Percentiles rank a stretch among this genome's conserved stretches.
Conservation (phyloP, 2,113 vertebrate species). For the Urocolius indicus region DNA sequence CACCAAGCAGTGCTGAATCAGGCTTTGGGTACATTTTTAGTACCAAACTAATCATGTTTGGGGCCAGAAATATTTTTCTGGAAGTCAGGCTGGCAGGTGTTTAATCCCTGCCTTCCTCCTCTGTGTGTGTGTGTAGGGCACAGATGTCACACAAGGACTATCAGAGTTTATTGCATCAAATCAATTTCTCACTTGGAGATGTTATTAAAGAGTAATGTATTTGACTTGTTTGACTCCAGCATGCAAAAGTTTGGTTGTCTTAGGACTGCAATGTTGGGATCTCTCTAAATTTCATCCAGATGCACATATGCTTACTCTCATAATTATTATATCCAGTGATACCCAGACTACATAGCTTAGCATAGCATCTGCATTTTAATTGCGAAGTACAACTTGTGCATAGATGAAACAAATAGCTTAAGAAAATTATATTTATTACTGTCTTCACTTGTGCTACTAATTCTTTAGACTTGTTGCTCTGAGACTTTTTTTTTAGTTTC, state of each 20-base stretch:
- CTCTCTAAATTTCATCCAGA: not conserved
- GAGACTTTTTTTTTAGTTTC: not conserved
- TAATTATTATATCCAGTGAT: not conserved
- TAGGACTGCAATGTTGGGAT: not conserved
- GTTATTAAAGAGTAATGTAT: not conserved
- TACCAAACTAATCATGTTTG: not conserved
- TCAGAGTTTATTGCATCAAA: fast-evolving
- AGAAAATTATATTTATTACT: not conserved
- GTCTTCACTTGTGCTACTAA: not conserved
- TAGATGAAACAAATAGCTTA: not conserved
- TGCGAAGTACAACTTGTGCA: not conserved
- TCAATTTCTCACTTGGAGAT: not conserved
- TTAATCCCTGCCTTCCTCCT: not conserved
- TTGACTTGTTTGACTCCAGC: not conserved
- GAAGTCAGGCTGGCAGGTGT: not conserved
- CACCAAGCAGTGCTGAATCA: not conserved
- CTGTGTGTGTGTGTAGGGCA: not conserved
- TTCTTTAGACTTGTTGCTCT: not conserved
- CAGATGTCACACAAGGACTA: not conserved
- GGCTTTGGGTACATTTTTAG: not conserved
- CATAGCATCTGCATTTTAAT: not conserved
- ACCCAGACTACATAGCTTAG: not conserved
- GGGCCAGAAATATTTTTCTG: not conserved
- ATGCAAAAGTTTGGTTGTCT: not conserved
- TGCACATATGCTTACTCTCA: not conserved